phyloP scores from a whole-genome alignment of 2,113 vertebrate genomes.

The Mustelus asterias region DNA sequence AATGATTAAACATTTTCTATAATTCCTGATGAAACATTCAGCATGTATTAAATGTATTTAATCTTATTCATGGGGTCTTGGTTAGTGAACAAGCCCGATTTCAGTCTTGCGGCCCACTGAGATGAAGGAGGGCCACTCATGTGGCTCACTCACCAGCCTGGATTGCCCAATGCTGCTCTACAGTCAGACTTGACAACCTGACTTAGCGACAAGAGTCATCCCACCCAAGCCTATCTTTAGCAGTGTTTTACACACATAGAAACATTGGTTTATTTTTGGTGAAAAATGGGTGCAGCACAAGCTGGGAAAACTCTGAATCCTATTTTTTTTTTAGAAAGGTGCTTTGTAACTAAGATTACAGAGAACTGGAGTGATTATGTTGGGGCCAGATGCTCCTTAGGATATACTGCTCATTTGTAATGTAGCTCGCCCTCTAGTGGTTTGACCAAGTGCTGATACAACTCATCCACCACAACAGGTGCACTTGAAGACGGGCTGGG shows the following conservation, averaged over 20 bases:
- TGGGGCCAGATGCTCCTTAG: background rate
- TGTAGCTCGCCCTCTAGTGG: background rate
- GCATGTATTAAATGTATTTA: no score
- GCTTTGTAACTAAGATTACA: background rate
- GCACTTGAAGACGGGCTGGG: background rate
- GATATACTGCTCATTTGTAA: background rate
- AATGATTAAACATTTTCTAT: no score
- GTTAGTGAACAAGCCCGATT: no score
- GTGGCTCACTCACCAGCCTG: no score
- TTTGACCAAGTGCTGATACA: background rate
- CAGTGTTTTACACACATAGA: background rate
- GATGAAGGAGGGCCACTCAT: no score
- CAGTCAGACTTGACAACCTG: background rate
- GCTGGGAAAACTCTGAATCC: background rate
- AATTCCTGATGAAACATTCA: no score
- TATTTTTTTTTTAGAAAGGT: background rate
- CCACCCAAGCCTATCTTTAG: background rate
- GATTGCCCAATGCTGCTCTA: background rate
- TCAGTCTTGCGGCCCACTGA: no score
- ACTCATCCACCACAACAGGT: background rate
- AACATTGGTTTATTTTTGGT: background rate
- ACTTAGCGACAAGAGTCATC: background rate
- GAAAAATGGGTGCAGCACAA: background rate
- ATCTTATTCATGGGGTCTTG: no score
- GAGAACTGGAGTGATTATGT: background rate